Percentiles rank a stretch among this genome's conserved stretches.
Evolutionary conservation across 2,797 vertebrate species (phyloP).

Genomic region (Xerus rutilus): DNA sequence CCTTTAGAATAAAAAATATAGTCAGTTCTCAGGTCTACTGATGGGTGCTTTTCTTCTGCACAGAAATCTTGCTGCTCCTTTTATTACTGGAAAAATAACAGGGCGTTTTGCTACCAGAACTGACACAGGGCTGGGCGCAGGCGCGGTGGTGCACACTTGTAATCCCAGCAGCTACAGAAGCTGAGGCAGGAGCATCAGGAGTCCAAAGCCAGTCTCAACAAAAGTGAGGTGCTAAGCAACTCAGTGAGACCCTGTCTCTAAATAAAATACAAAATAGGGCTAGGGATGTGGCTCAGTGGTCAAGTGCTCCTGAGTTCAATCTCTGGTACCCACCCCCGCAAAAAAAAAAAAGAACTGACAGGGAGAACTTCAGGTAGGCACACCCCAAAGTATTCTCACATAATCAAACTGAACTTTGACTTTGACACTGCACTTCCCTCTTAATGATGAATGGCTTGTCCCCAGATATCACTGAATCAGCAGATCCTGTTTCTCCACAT

Average conservation of each 20-base stretch:
- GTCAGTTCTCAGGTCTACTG: not conserved
- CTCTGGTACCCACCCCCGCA: no score
- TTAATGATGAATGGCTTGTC: not conserved
- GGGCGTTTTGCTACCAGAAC: not conserved
- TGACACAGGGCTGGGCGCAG: not conserved
- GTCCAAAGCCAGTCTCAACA: no score
- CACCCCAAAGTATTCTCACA: conserved; percentile 37
- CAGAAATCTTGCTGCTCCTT: not conserved
- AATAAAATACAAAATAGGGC: no score
- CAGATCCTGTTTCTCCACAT: not conserved
- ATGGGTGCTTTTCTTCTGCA: not conserved
- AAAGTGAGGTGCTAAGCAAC: no score
- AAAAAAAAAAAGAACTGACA: no score
- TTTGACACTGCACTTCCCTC: not conserved
- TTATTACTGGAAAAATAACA: not conserved
- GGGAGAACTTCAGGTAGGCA: conserved; percentile 1
- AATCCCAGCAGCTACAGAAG: no score
- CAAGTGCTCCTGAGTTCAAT: no score
- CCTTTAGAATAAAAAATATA: not conserved
- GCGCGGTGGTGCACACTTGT: no score
- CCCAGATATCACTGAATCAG: not conserved
- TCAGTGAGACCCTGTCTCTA: no score
- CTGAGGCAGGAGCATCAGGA: no score
- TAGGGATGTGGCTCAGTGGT: no score
- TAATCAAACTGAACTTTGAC: conserved; percentile 63